Conservation (phyloP, 1,140 invertebrate species). For the Glossosoma conforme region DNA sequence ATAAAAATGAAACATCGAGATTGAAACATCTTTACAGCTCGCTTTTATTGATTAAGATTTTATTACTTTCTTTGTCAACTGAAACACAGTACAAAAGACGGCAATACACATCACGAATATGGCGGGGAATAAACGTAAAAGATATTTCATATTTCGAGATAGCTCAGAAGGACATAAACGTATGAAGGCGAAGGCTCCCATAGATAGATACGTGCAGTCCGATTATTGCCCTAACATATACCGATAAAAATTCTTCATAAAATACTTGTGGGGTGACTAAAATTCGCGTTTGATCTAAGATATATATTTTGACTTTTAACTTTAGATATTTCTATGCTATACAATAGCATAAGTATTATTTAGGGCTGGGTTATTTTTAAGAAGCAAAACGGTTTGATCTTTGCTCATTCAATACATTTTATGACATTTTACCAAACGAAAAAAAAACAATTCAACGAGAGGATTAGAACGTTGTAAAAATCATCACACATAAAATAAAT, state of each 20-base stretch:
- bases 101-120: constrained; percentile 4
- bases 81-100: constrained; percentile 2
- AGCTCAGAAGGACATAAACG: not conserved
- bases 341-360: too few relatives aligned
- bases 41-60: too few relatives aligned
- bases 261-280: too few relatives aligned
- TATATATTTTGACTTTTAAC: too few relatives aligned
- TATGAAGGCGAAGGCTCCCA: not conserved
- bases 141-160: constrained; percentile 5
- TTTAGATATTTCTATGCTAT: too few relatives aligned
- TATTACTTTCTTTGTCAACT: too few relatives aligned
- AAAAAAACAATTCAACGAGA: not conserved
- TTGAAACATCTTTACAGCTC: constrained; percentile 13
- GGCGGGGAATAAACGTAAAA: not conserved
- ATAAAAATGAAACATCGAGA: too few relatives aligned
- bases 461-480: not conserved
- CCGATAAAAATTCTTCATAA: constrained; percentile 27
- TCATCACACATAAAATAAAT: not conserved
- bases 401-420: not conserved
- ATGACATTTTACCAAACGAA: not conserved
- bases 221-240: constrained; percentile 28
- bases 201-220: constrained; percentile 5
- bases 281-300: too few relatives aligned
- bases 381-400: too few relatives aligned
- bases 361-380: too few relatives aligned